Conservation (phyloP, 2,888 invertebrate species). For the Julus scandinavius region DNA sequence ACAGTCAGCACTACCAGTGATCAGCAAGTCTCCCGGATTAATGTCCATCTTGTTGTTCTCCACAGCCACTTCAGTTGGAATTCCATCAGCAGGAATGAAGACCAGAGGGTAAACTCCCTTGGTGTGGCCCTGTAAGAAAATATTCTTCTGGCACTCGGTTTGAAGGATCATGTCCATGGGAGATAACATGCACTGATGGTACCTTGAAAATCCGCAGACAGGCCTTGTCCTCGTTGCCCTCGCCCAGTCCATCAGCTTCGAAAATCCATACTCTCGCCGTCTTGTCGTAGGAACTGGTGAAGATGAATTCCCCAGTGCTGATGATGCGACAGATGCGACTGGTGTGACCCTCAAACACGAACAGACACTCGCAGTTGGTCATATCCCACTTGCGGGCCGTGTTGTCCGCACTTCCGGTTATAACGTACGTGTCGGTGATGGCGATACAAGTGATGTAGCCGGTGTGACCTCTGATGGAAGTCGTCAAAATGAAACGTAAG, state of each 20-base stretch:
- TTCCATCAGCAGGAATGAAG: constrained; percentile 66
- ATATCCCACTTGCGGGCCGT: constrained; percentile 70
- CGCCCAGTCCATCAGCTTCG: constrained; percentile 65
- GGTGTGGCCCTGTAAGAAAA: constrained; percentile 65
- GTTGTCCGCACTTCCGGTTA: constrained; percentile 69
- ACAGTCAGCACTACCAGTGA: constrained; percentile 68
- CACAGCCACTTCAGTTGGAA: constrained; percentile 61
- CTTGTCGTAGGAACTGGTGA: constrained; percentile 63
- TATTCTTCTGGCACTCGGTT: background rate
- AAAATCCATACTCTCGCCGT: constrained; percentile 68
- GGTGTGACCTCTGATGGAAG: constrained; percentile 64
- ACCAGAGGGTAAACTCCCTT: constrained; percentile 69
- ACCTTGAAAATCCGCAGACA: constrained; percentile 61
- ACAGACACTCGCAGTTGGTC: constrained; percentile 67
- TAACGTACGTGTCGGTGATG: constrained; percentile 67
- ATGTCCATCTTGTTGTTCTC: constrained; percentile 60
- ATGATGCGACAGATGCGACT: constrained; percentile 57
- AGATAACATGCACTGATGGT: background rate
- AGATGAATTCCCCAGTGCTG: constrained; percentile 61
- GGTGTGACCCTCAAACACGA: constrained; percentile 65
- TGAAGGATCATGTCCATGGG: background rate
- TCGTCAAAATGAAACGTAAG: too few species aligned
- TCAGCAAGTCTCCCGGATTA: constrained; percentile 64
- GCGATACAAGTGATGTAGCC: constrained; percentile 68
- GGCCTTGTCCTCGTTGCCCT: constrained; percentile 57